Evolutionary conservation across 2,888 invertebrate genomes (phyloP), one percentile per base, ranked within the genome.

Genomic region (Vesta saturnalis): DNA sequence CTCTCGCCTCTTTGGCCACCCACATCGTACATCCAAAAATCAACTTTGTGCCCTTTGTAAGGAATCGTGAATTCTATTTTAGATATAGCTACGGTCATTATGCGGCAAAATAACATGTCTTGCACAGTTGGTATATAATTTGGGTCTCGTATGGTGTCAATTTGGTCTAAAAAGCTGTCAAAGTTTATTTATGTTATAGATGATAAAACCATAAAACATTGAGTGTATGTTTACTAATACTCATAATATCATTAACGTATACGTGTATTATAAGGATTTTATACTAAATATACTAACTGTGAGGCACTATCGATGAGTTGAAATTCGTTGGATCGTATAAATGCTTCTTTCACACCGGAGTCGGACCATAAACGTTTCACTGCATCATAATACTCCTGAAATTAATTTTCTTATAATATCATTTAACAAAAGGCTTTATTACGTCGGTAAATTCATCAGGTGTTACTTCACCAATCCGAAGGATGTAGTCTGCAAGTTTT

Each of bases 1-100:
- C 94, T 85, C 78, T 94, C 92, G 10, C 93, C 94, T 64, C 92
- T 84, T 81, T 94, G 94, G 0, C 94, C 94, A 0, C 94, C 94
- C 0, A 94, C 94, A 79, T 94, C 94, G 76, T 90, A 94, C 90
- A 94, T 93, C 87, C 91, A 91, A 79, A 93, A 93, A 21, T 89
- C 87, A 76, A 92, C 91, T 4, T 85, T 82, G 0, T 92, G 91
- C 0, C 91, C 91, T 0, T 92, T 91, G 85, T 90, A 88, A 52
- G 90, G 89, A 10, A 92, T 89, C 80, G 89, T 87, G 75, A 93
- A 93, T 75, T 91, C 90, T 56, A 93, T 91, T 82, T 91, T 91
- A 77, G 92, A 90, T 74, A 93, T 92, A 15, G 90, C 90, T 0
- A 89, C 89, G 0, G 93, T 93, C 74, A 88, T 89, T 73, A 91